Evolutionary conservation across 1,140 invertebrate species (phyloP).

Genomic region (Solenopsis fugax): DNA sequence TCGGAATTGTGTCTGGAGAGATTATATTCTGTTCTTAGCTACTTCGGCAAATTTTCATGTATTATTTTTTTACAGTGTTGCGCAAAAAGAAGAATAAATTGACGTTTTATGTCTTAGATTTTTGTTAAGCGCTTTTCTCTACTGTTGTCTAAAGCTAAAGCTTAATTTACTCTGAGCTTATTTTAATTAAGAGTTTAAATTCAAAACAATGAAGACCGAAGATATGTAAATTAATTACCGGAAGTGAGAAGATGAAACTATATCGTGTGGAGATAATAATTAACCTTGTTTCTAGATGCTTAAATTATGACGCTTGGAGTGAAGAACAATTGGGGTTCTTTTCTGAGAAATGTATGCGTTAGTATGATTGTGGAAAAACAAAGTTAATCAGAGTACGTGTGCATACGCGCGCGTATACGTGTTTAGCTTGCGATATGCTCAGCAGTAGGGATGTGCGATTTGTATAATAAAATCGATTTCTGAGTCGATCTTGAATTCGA

Average conservation of each 20-base stretch:
- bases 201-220: slow-evolving; percentile 39
- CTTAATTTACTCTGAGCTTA: slow-evolving; percentile 62
- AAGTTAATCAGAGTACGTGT: no score
- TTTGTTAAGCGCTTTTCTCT: slow-evolving; percentile 43
- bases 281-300: slow-evolving; percentile 33
- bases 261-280: slow-evolving; percentile 11
- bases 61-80: neutral
- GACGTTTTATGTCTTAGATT: neutral
- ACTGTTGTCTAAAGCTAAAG: slow-evolving; percentile 39
- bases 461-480: no score
- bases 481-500: no score
- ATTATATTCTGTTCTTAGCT: neutral
- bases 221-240: slow-evolving; percentile 55
- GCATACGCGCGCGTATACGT: no score
- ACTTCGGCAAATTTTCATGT: neutral
- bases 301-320: slow-evolving; percentile 23
- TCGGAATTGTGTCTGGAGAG: neutral
- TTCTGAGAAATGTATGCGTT: slow-evolving; percentile 1
- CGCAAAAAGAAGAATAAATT: neutral
- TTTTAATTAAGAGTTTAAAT: slow-evolving; percentile 60
- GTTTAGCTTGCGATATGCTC: no score
- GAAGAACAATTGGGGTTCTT: slow-evolving; percentile 16
- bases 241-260: slow-evolving; percentile 6
- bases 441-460: no score
- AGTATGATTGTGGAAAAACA: slow-evolving; percentile 33